phyloP scores from a whole-genome alignment of 2,797 vertebrate species.

The Carcharodon carcharias region DNA sequence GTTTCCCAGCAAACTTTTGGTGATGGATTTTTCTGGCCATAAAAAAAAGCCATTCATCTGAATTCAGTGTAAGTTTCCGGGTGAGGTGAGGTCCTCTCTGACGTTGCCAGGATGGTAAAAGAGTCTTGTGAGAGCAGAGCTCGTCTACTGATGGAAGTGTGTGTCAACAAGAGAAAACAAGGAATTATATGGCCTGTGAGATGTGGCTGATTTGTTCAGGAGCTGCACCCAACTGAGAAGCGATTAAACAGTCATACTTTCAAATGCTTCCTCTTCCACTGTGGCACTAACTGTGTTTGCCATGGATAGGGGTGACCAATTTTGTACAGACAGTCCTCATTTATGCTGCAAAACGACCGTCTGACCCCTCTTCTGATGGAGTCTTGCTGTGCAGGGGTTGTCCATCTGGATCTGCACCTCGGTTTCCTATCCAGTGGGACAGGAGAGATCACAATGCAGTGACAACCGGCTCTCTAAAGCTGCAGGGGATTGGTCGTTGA shows the following conservation, averaged over 20 bases:
- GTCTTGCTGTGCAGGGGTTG: neutral
- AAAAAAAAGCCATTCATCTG: neutral
- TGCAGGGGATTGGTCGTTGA: neutral
- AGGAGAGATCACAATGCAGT: neutral
- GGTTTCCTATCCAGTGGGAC: neutral
- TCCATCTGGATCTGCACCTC: neutral
- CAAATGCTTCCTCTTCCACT: neutral
- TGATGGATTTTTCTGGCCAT: neutral
- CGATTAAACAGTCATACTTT: neutral
- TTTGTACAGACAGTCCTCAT: neutral
- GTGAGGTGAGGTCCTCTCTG: neutral
- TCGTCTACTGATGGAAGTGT: neutral
- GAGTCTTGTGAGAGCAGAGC: neutral
- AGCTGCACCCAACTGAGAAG: neutral
- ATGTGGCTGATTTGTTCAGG: neutral
- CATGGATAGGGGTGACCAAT: neutral
- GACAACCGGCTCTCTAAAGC: neutral
- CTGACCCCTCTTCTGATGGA: neutral
- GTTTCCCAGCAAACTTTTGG: neutral
- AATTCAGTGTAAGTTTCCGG: neutral
- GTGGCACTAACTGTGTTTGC: neutral
- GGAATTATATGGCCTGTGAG: neutral
- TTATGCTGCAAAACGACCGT: neutral
- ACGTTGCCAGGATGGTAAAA: neutral
- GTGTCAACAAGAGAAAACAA: neutral